Base-by-base conservation (phyloP, 2,797 vertebrate genomes). In the Rhabdophis nuchalis region DNA sequence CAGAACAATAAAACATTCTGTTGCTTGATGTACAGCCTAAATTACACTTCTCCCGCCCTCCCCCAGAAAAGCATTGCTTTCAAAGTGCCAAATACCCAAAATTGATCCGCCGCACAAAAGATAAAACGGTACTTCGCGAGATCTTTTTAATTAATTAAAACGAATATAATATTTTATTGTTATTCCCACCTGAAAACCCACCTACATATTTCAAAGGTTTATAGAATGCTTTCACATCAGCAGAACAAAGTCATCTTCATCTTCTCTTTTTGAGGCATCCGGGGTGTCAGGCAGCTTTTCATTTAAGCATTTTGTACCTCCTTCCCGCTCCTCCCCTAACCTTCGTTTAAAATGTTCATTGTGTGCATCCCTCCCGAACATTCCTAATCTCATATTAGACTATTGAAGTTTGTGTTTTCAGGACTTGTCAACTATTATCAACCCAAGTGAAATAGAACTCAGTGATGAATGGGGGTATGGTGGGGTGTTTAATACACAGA, bases 1-100 rank as follows among this genome's bases (percentile, higher is more conserved):
- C 93, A 93, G 91, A 96, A 95, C 32, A 90, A 93, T 87, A 93
- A 96, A 97, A 93, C 11, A 90, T 95, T 93, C 89, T 88, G 46
- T 93, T 90, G 87, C 5, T 68, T 25, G 32, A 94, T 91, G 93
- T 85, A 95, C 25, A 93, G 25, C 88, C 95, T 86, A 95, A 96
- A 96, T 95, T 54, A 10, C 29, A 86, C 85, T 92, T 25, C 93
- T 46, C 92, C 90, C 4, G 27, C 89, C 93, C 41, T 93, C 89
- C 93, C 89, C 93, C 93, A 91, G 96, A 77, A n/a, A 91, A 95
- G 87, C 91, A 93, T 77, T 90, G 96, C 93, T 92, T 85, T 89
- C 88, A 82, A 94, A 96, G 94, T 72, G 89, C 16, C 77, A 91
- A 95, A 64, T 90, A 94, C 85, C 50, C 92, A 93, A 96, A 25